Percentiles rank a stretch among this genome's conserved stretches.
These are phyloP conservation scores for Aspidiotus rigidus DNA, from an alignment of 2,888 invertebrate genomes.

Conservation along the genomic window DNA sequence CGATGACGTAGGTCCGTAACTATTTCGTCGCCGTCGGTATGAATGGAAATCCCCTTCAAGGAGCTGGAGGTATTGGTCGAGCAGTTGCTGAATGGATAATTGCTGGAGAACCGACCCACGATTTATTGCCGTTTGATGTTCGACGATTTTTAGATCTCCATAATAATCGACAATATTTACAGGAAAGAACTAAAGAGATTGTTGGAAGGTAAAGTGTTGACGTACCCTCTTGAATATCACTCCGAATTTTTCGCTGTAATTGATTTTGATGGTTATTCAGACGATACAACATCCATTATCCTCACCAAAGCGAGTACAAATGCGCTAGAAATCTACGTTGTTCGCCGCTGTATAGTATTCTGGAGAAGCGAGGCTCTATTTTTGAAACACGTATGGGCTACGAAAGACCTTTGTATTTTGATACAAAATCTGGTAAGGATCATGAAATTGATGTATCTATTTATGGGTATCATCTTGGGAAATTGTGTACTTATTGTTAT, in stretches of 20 bases:
- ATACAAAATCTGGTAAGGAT: constrained; percentile 47
- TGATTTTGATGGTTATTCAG: constrained; percentile 39
- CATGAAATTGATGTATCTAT: neutral
- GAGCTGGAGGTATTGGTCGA: constrained; percentile 61
- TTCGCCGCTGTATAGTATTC: constrained; percentile 58
- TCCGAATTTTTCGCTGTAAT: neutral
- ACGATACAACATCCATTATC: constrained; percentile 51
- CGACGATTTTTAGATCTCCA: constrained; percentile 57
- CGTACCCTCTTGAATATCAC: neutral
- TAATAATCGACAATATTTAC: constrained; percentile 53
- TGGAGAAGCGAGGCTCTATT: constrained; percentile 55
- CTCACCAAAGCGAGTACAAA: constrained; percentile 53
- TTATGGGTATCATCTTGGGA: neutral
- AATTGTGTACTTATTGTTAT: constrained; percentile 3
- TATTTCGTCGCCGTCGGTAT: constrained; percentile 66
- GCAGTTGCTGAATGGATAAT: constrained; percentile 60
- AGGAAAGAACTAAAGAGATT: constrained; percentile 56
- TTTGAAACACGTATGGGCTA: constrained; percentile 64
- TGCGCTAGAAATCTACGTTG: constrained; percentile 54
- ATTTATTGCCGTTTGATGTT: constrained; percentile 55
- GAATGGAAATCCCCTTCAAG: constrained; percentile 59
- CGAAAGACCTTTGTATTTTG: constrained; percentile 60
- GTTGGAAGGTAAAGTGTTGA: constrained; percentile 48
- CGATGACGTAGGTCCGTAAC: constrained; percentile 48
- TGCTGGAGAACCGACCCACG: constrained; percentile 54